These are phyloP conservation scores for Sycobia sp. DNA, from an alignment of 1,140 invertebrate genomes.

Conservation along the genomic window DNA sequence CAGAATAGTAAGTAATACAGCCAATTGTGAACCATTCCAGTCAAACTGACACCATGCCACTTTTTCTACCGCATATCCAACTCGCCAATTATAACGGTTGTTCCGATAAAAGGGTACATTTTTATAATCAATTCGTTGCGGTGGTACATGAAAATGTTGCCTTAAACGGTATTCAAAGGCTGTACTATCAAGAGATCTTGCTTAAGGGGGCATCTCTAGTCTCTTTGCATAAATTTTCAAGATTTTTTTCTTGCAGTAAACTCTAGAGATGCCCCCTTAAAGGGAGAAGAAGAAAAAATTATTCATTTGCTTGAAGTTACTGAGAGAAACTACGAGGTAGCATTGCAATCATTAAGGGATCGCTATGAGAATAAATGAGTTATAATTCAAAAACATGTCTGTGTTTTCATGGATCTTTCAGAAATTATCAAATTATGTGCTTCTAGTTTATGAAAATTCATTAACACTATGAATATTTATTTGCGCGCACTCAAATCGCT, in stretches of 20 bases:
- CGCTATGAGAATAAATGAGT: conserved; percentile 50
- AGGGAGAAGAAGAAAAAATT: background rate
- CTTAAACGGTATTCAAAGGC: background rate
- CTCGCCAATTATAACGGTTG: background rate
- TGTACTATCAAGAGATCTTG: too few species aligned
- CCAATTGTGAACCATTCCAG: background rate
- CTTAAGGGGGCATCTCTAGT: too few species aligned
- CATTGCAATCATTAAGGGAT: background rate
- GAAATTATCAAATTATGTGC: conserved; percentile 37
- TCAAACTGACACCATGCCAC: background rate
- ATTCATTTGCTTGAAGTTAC: background rate
- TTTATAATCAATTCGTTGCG: background rate
- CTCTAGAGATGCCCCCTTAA: background rate
- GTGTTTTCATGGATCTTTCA: conserved; percentile 41
- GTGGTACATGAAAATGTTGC: background rate
- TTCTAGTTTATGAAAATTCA: conserved; percentile 41
- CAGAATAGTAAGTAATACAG: background rate
- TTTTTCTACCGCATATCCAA: background rate
- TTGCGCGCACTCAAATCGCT: conserved; percentile 42
- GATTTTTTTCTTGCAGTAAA: too few species aligned
- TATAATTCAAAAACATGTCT: conserved; percentile 47
- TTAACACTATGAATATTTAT: conserved; percentile 47
- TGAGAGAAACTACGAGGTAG: background rate
- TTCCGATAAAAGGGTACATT: background rate
- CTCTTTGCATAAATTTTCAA: too few species aligned